Conservation (phyloP, 2,888 invertebrate species). For the Drosophila borealis region DNA sequence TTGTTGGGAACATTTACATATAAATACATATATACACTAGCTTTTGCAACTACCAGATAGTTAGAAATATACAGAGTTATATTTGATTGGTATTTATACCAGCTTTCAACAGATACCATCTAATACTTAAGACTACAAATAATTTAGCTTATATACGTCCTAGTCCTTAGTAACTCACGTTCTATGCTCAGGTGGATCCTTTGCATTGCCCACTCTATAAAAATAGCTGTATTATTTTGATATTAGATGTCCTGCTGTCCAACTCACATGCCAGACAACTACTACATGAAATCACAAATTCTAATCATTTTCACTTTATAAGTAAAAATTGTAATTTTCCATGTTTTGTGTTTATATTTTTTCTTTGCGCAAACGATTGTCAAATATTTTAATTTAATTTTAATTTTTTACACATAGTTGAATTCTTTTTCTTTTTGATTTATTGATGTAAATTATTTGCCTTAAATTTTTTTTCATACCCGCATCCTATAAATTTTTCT, state of each 20-base stretch:
- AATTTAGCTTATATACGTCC: slow-evolving; percentile 8
- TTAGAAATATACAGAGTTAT: slow-evolving; percentile 55
- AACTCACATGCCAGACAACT: slow-evolving; percentile 9
- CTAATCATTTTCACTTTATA: slow-evolving; percentile 54
- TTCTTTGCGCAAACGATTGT: slow-evolving; percentile 66
- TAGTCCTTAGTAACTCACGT: slow-evolving; percentile 10
- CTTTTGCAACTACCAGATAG: slow-evolving; percentile 23
- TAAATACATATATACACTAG: slow-evolving; percentile 60
- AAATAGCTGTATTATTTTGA: slow-evolving; percentile 28
- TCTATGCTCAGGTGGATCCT: slow-evolving; percentile 10
- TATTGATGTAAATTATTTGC: slow-evolving; percentile 6
- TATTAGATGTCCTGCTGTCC: slow-evolving; percentile 5
- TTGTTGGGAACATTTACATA: slow-evolving; percentile 72
- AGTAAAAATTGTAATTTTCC: slow-evolving; percentile 43
- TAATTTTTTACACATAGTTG: slow-evolving; percentile 7
- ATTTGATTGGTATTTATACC: slow-evolving; percentile 33
- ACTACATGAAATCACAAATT: slow-evolving; percentile 63
- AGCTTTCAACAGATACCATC: slow-evolving; percentile 6
- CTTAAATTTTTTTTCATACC: neutral
- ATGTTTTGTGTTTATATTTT: neutral
- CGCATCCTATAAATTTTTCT: slow-evolving; percentile 34
- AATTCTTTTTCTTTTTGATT: slow-evolving; percentile 5
- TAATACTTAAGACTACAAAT: slow-evolving; percentile 27
- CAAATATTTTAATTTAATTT: slow-evolving; percentile 56
- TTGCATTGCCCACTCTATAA: slow-evolving; percentile 19